Base-by-base conservation (phyloP, 1,140 invertebrate species). In the Acyrthosiphon pisum region DNA sequence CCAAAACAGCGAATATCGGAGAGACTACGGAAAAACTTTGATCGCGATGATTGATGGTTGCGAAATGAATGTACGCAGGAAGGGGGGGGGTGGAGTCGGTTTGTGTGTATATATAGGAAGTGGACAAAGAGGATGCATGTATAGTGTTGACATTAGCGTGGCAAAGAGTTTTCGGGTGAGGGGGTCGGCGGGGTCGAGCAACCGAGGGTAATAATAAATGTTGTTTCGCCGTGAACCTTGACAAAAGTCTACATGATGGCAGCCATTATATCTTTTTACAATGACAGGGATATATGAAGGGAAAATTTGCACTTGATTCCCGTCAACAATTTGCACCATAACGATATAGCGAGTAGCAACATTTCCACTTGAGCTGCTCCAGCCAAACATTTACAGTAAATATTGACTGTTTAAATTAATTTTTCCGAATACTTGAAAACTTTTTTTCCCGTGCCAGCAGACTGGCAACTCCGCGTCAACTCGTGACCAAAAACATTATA, bases 191-290 rank as follows among this genome's bases (percentile, higher is more conserved):
- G 30, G 56, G 44, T 46, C 68, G 68, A 91, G 89, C 89, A 37
- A 90, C 56, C 23, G 46, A 50, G 88, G 35, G 50, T 90, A 68
- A 46, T 91, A 91, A 91, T 83, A 83, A 91, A 91, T 91, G 90
- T 91, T 91, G 90, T 91, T 81, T 81, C 60, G 26, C 90, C 56
- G 68, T 50, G 68, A 83, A 91, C 90, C 44, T 91, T 68, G 60
- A 83, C 90, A 91, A 91, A 91, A 81, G 90, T 91, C 90, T 68
- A 83, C 68, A 46, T 44, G 44, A 83, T 23, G 68, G 37, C 90
- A 83, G 22, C 90, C 90, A 81, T 91, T 91, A 81, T 91, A 83
- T 81, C 90, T 91, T 91, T 91, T 91, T 81, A 91, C 90, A 48
- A 81, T 46, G 90, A 83, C 68, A 48, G 30, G 90, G n/a, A 46